Base-by-base conservation (phyloP, 2,113 vertebrate species). In the Oophaga pumilio region DNA sequence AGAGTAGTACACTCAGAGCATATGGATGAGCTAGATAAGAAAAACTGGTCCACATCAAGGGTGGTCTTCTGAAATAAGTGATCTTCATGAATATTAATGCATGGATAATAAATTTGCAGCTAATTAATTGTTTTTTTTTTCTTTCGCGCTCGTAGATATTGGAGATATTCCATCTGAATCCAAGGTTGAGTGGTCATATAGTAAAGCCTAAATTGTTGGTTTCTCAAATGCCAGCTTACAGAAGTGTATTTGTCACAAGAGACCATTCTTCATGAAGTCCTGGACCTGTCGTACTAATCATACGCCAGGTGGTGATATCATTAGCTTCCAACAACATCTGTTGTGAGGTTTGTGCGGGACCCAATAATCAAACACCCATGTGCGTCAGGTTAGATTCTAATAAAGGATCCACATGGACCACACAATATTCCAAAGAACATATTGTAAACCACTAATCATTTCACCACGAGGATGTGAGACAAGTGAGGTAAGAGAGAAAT, bases 241-340 rank as follows among this genome's bases (percentile, higher is more conserved):
- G 73, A 64, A 82, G 33, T 85, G 59, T 26, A 59, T 68, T 57
- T 86, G 60, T 62, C 62, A 24, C 43, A 33, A 60, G 64, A 80
- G 62, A 33, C 24, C 9, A 76, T 66, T 76, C 57, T 12, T 76
- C 59, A 68, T 77, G 50, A 76, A 76, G 56, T 49, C 28, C 28
- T 62, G 78, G 77, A 81, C 26, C 78, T 74, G 78, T 82, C 26
- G 43, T 53, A 84, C 71, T 77, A 22, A 77, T 88, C 60, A 88
- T 24, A 68, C 64, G 33, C 71, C 87, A 88, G 80, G 87, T 88
- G 87, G 87, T 68, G 64, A 20, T 49, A 88, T 84, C 87, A 74
- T 66, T 76, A 84, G 59, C 53, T 52, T 62, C 66, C 81, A 77
- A 33, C 52, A 87, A 88, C 87, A 88, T 88, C 87, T 88, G 87